Percentiles rank a stretch among this genome's conserved stretches.
phyloP scores from a whole-genome alignment of 2,113 vertebrate species.

The Gopherus evgoodei region DNA sequence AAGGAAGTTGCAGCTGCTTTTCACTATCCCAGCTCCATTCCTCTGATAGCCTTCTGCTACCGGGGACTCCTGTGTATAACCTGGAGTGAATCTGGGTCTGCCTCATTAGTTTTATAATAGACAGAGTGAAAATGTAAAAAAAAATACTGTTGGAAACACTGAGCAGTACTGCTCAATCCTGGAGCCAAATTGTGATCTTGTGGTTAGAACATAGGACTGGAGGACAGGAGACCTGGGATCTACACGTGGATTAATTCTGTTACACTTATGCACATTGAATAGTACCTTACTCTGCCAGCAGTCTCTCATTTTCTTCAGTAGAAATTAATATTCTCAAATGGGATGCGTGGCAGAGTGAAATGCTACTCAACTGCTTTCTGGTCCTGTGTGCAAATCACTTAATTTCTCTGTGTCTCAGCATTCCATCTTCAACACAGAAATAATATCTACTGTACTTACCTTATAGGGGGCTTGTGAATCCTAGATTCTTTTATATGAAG shows the following conservation, averaged over 20 bases:
- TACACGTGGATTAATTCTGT: rapidly evolving
- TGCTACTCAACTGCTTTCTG: background rate
- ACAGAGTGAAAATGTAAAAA: background rate
- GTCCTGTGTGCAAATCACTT: background rate
- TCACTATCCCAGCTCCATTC: background rate
- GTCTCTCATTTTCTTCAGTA: background rate
- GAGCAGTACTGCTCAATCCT: background rate
- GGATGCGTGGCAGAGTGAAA: background rate
- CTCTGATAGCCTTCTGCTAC: background rate
- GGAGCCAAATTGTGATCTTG: background rate
- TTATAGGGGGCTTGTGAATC: background rate
- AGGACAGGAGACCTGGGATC: background rate
- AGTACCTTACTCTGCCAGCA: rapidly evolving
- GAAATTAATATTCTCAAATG: background rate
- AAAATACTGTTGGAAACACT: rapidly evolving
- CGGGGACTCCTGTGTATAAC: background rate
- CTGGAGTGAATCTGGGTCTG: background rate
- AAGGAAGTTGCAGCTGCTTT: background rate
- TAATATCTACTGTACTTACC: constrained; percentile 7
- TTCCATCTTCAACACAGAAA: constrained; percentile 12
- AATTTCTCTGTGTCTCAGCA: constrained; percentile 22
- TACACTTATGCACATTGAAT: too few relatives aligned
- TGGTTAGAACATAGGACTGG: background rate
- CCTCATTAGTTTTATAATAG: background rate
- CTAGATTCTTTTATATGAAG: too few relatives aligned